Evolutionary conservation across 1,140 invertebrate species (phyloP).

Genomic region (Gryon sp.): DNA sequence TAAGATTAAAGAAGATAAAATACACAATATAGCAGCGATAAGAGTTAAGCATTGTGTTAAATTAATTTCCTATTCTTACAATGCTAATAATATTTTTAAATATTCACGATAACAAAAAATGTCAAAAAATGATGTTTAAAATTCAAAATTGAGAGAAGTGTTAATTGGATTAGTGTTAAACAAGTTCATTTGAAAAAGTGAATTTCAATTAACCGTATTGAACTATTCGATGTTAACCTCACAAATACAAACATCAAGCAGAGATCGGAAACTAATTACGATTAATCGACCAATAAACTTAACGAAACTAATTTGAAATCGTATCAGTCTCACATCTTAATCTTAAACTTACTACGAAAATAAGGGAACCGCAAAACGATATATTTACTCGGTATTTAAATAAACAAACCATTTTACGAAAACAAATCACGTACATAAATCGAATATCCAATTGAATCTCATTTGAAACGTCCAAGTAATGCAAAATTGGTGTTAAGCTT

Average conservation of each 20-base stretch:
- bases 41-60: slow-evolving; percentile 5
- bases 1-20: not conserved
- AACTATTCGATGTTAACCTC: no score
- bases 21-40: not conserved
- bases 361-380: not conserved
- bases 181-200: no score
- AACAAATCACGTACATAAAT: slow-evolving; percentile 38
- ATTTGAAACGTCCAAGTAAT: slow-evolving; percentile 45
- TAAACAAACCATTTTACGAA: slow-evolving; percentile 22
- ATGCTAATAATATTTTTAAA: no score
- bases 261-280: slow-evolving; percentile 1
- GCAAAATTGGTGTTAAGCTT: slow-evolving; percentile 42
- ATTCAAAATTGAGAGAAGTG: no score
- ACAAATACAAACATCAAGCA: no score
- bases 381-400: slow-evolving; percentile 8
- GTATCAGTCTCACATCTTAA: not conserved
- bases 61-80: slow-evolving; percentile 2
- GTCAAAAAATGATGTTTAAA: no score
- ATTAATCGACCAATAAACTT: slow-evolving; percentile 8
- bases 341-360: not conserved
- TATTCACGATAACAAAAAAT: no score
- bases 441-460: slow-evolving; percentile 36
- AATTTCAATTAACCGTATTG: no score
- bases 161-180: no score
- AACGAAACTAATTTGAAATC: not conserved